Conservation (phyloP, 2,888 invertebrate genomes). For the Amphipyra tragopoginis region DNA sequence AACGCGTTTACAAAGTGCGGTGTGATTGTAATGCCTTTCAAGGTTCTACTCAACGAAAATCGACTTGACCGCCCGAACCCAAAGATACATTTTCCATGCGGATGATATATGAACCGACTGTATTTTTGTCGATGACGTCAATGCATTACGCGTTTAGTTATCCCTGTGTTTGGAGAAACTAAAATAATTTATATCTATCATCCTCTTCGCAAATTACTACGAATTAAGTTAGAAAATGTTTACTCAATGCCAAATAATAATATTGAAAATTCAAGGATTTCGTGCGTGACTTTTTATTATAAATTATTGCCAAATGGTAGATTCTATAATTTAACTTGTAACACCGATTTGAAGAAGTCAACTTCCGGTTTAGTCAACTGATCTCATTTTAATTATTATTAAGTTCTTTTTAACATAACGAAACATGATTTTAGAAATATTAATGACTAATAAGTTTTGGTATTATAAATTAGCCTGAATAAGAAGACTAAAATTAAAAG, state of each 20-base stretch:
- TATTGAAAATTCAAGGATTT: no score
- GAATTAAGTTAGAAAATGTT: no score
- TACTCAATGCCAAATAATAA: no score
- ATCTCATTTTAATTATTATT: no score
- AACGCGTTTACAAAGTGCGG: conserved; percentile 68
- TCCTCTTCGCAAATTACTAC: no score
- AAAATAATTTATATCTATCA: not conserved
- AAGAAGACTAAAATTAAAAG: no score
- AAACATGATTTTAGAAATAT: no score
- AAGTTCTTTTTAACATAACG: no score
- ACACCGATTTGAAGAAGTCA: conserved; percentile 3
- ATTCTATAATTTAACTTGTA: conserved; percentile 13
- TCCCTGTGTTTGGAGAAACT: conserved; percentile 26
- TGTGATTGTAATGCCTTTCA: conserved; percentile 72
- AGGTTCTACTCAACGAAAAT: conserved; percentile 66
- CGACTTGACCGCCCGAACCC: conserved; percentile 61
- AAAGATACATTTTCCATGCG: conserved; percentile 58
- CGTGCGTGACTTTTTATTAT: no score
- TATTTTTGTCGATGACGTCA: conserved; percentile 86
- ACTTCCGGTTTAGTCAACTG: conserved; percentile 16
- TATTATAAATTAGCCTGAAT: no score
- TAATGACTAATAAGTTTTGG: no score
- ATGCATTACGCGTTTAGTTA: conserved; percentile 71
- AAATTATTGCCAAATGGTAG: conserved; percentile 15
- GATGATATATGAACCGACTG: conserved; percentile 67